Percentiles rank a stretch among this genome's conserved stretches.
Evolutionary conservation across 2,797 vertebrate genomes (phyloP).

Genomic region (Gobionotothen gibberifrons): DNA sequence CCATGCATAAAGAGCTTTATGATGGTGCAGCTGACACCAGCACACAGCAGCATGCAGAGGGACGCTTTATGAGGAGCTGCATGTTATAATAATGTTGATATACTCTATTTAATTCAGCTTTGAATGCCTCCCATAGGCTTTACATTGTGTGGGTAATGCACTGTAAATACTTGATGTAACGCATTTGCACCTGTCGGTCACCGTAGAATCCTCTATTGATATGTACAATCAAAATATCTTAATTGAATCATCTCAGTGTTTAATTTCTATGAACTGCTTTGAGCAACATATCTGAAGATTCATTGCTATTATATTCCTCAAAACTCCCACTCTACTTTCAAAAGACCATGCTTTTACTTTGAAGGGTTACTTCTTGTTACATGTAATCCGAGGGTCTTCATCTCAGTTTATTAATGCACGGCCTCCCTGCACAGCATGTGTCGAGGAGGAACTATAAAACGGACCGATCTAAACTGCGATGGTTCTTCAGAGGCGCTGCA

Average conservation of each 20-base stretch:
- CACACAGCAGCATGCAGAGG: constrained; percentile 67
- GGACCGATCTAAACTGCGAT: constrained; percentile 12
- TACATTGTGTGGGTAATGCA: constrained; percentile 3
- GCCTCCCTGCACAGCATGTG: constrained; percentile 2
- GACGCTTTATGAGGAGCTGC: constrained; percentile 51
- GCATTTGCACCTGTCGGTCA: no score
- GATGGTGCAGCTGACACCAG: constrained; percentile 51
- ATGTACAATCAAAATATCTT: no score
- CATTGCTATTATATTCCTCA: background rate
- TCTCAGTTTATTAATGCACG: background rate
- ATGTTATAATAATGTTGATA: constrained; percentile 50
- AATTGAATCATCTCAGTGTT: no score
- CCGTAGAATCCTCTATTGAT: no score
- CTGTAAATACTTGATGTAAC: constrained; percentile 3
- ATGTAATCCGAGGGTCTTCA: constrained; percentile 1
- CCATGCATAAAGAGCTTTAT: constrained; percentile 65
- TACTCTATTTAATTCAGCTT: constrained; percentile 29
- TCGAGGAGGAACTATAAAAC: background rate
- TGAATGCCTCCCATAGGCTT: constrained; percentile 45
- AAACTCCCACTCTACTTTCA: background rate
- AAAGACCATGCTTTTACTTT: background rate
- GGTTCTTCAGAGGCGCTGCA: constrained; percentile 7
- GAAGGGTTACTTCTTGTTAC: background rate
- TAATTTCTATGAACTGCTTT: no score
- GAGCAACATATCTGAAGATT: background rate